Conservation (phyloP, 2,113 vertebrate genomes). For the Phoxinus phoxinus region DNA sequence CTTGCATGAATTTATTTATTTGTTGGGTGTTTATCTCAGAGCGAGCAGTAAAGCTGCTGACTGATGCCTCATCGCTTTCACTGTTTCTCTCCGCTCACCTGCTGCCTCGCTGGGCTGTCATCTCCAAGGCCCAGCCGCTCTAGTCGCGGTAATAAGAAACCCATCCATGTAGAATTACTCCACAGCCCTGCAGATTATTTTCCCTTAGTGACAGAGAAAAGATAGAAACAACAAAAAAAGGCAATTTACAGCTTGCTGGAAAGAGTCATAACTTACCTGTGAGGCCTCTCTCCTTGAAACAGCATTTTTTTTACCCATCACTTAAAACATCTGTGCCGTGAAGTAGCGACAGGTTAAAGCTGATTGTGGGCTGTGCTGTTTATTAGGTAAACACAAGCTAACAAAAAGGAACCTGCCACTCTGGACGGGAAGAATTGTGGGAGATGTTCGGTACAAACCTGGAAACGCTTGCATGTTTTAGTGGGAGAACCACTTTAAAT, state of each 20-base stretch:
- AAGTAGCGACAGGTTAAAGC: constrained; percentile 16
- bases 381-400: constrained; percentile 24
- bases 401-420: constrained; percentile 27
- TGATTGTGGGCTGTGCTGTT: constrained; percentile 30
- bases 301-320: constrained; percentile 48
- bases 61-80: constrained; percentile 52
- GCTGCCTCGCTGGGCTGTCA: constrained; percentile 59
- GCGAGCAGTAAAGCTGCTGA: constrained; percentile 52
- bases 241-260: constrained; percentile 56
- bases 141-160: constrained; percentile 57
- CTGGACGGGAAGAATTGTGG: background rate
- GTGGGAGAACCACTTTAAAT: background rate
- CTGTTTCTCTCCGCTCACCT: constrained; percentile 44
- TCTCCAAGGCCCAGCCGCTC: constrained; percentile 59
- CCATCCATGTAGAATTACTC: constrained; percentile 60
- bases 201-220: constrained; percentile 46
- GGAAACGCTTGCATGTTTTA: background rate
- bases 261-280: constrained; percentile 57
- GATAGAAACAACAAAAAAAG: constrained; percentile 50
- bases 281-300: constrained; percentile 54
- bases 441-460: background rate
- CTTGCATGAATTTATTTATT: constrained; percentile 55
- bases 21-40: constrained; percentile 56
- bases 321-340: constrained; percentile 38
- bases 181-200: constrained; percentile 57